These are phyloP conservation scores for Delichon dasypus DNA, from an alignment of 2,797 vertebrate genomes.

Conservation along the genomic window DNA sequence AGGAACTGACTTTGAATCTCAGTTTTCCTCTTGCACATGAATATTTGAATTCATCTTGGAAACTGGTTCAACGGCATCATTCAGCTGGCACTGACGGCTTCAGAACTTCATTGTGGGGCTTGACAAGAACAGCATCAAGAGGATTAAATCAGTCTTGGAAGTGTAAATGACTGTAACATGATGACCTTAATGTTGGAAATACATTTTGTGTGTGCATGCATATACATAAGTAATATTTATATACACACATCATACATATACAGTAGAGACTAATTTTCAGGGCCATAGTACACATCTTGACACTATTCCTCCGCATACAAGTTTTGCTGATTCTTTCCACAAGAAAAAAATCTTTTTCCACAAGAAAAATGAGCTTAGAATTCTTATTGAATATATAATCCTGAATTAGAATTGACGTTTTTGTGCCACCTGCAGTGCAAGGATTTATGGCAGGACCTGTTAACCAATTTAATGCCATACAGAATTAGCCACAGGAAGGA, in stretches of 20 bases:
- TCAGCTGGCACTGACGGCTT: neutral
- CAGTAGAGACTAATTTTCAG: neutral
- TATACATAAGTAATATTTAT: neutral
- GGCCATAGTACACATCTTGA: neutral
- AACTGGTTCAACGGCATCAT: neutral
- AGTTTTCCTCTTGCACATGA: neutral
- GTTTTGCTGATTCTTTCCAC: neutral
- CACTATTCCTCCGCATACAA: neutral
- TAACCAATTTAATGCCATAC: neutral
- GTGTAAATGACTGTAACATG: neutral
- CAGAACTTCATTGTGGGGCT: neutral
- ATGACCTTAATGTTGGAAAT: neutral
- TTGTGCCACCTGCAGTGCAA: constrained; percentile 12
- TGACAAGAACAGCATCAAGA: neutral
- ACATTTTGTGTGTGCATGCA: neutral
- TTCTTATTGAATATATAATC: neutral
- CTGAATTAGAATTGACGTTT: constrained; percentile 37
- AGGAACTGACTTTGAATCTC: neutral
- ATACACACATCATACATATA: neutral
- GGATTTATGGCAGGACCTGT: neutral
- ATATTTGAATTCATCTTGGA: neutral
- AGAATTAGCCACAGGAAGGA: neutral
- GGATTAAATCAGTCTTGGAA: constrained; percentile 21
- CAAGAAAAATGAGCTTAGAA: neutral
- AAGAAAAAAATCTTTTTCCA: too few relatives aligned